Conservation (phyloP, 2,113 vertebrate genomes). For the Bucco capensis region DNA sequence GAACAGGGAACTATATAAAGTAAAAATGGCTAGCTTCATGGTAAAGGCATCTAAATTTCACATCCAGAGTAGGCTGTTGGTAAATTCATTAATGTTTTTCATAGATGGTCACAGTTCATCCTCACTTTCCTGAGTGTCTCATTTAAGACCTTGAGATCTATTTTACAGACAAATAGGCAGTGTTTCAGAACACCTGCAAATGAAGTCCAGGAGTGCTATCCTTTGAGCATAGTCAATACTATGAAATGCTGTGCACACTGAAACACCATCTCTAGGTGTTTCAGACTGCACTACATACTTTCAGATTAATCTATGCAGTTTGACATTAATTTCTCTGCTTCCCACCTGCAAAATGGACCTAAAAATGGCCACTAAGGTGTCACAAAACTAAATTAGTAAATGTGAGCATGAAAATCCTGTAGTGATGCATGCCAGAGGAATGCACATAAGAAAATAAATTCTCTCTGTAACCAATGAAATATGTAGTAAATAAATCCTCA, state of each 20-base stretch:
- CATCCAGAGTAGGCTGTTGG: background rate
- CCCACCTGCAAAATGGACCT: background rate
- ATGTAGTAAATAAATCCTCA: slow-evolving; percentile 26
- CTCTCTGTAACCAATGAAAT: slow-evolving; percentile 2
- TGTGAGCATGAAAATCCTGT: background rate
- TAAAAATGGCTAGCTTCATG: background rate
- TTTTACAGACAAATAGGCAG: background rate
- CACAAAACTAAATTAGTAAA: slow-evolving; percentile 16
- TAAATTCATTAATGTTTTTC: background rate
- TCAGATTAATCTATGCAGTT: background rate
- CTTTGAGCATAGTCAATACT: background rate
- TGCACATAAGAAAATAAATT: slow-evolving; percentile 20
- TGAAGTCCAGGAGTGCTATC: background rate
- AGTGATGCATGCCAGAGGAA: background rate
- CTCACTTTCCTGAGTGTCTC: background rate
- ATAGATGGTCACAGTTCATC: background rate
- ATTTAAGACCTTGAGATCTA: background rate
- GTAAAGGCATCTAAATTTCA: background rate
- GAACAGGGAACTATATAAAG: background rate
- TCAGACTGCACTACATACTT: background rate
- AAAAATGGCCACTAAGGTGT: background rate
- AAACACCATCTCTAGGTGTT: background rate
- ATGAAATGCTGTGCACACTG: background rate
- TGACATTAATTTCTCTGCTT: background rate
- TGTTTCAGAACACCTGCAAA: background rate